Evolutionary conservation across 2,888 invertebrate genomes (phyloP), one percentile per base, ranked within the genome.

Genomic region (Poecilobothrus nobilitatus): DNA sequence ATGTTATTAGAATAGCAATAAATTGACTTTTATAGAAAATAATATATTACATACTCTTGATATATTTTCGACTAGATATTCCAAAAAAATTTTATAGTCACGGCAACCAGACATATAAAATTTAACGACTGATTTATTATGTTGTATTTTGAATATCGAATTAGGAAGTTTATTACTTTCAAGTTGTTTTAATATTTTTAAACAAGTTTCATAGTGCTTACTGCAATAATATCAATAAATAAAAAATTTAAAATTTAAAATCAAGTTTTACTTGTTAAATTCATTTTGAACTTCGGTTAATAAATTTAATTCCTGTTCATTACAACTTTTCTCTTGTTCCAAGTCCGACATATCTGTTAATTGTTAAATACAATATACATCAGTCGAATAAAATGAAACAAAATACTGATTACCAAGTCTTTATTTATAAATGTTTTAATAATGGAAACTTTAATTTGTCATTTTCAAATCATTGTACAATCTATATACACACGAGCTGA

Each of bases 61-160:
- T 2, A 71, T 68, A 7, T 75, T 83, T 27, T 86, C 84, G 44
- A 86, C 84, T 27, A 94, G 82, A 67, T 86, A 85, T 75, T 88
- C 89, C 71, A 89, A 86, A 75, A 94, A 89, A 68, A 86, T 84
- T 68, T 91, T 90, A 18, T 90, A 87, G 75, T 91, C 89, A 74
- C 87, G 90, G 76, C 90, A 85, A 66, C 89, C 89, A 69, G 86
- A 86, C 71, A 87, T 87, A 79, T 89, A 92, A 80, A 91, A 94
- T 76, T 94, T 92, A 0, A 88, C 89, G 0, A 96, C 88, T 34
- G 91, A 89, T 81, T 90, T 91, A 78, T 97, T 96, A 76, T 94
- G 94, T 9, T 75, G 73, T 67, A 79, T 71, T 61, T 78, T 77
- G 20, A 72, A 68, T 62, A 64, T 72, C 6, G 70, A 73, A 63